These are phyloP conservation scores for Sebastes fasciatus DNA, from an alignment of 2,113 vertebrate species.

Conservation along the genomic window DNA sequence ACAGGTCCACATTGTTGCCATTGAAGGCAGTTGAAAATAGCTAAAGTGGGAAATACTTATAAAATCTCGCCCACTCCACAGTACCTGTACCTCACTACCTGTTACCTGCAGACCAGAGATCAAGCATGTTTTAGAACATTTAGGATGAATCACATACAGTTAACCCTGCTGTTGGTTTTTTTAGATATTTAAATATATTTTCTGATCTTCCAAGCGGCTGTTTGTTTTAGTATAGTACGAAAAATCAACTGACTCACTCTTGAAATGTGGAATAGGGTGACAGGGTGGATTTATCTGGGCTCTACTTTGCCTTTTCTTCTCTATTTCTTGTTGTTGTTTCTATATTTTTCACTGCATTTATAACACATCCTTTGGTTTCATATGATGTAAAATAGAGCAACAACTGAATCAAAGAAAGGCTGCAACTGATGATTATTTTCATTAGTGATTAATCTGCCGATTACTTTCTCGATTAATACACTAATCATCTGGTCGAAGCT, in stretches of 20 bases:
- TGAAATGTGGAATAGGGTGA: not conserved
- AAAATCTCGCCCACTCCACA: constrained; percentile 39
- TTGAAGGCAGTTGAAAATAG: constrained; percentile 69
- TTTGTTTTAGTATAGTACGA: not conserved
- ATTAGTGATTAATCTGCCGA: not conserved
- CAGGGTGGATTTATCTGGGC: not conserved
- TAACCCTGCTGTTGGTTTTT: not conserved
- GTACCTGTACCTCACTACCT: constrained; percentile 21
- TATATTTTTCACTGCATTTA: not conserved
- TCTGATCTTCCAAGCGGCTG: not conserved
- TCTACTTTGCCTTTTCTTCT: not conserved
- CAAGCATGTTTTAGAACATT: constrained; percentile 29
- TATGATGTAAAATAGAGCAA: not conserved
- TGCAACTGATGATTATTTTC: not conserved
- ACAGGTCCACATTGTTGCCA: constrained; percentile 61
- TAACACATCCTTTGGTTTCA: not conserved
- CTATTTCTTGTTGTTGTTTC: not conserved
- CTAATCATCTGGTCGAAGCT: not conserved
- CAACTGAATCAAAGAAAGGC: not conserved
- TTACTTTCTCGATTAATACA: no score
- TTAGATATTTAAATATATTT: not conserved
- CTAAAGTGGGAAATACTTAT: constrained; percentile 67
- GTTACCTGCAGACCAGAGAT: constrained; percentile 30
- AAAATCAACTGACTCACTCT: not conserved
- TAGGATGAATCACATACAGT: not conserved